These are phyloP conservation scores for Tachina lurida DNA, from an alignment of 2,888 invertebrate species.

Conservation along the genomic window DNA sequence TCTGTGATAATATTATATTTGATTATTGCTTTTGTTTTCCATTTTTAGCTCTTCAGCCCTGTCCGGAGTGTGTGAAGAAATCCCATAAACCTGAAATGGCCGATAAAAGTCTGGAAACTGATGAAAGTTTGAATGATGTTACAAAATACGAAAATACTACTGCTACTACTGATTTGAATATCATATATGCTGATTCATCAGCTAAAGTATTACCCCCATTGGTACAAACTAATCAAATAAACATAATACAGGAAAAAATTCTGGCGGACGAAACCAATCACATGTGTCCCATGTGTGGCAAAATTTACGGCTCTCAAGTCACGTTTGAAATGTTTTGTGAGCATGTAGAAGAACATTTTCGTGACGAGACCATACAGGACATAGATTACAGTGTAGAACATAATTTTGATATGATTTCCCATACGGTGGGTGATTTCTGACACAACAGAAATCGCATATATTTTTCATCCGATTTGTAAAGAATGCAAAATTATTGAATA, in stretches of 20 bases:
- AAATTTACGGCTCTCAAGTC: conserved; percentile 85
- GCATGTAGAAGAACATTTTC: conserved; percentile 91
- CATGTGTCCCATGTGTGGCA: conserved; percentile 90
- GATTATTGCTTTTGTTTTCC: neutral
- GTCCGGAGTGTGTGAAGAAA: conserved; percentile 79
- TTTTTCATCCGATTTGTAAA: conserved; percentile 79
- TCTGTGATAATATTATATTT: neutral
- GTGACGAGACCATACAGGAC: conserved; percentile 84
- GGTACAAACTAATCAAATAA: conserved; percentile 76
- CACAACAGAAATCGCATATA: conserved; percentile 77
- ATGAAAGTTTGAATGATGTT: conserved; percentile 77
- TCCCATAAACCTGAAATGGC: conserved; percentile 81
- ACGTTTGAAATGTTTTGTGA: conserved; percentile 87
- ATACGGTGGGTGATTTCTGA: conserved; percentile 83
- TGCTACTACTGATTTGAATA: conserved; percentile 35
- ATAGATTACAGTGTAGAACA: conserved; percentile 84
- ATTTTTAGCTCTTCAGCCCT: conserved; percentile 77
- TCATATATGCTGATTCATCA: conserved; percentile 22
- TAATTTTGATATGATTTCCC: conserved; percentile 84
- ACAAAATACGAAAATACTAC: conserved; percentile 51
- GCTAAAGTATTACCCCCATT: conserved; percentile 33
- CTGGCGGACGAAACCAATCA: conserved; percentile 82
- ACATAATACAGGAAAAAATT: conserved; percentile 79
- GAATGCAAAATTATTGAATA: neutral
- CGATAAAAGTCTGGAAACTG: conserved; percentile 82